A percentile compares a stretch with the other conserved stretches of the same genome.
Conservation (phyloP, 2,888 invertebrate genomes). For the Melanostoma mellinum region DNA sequence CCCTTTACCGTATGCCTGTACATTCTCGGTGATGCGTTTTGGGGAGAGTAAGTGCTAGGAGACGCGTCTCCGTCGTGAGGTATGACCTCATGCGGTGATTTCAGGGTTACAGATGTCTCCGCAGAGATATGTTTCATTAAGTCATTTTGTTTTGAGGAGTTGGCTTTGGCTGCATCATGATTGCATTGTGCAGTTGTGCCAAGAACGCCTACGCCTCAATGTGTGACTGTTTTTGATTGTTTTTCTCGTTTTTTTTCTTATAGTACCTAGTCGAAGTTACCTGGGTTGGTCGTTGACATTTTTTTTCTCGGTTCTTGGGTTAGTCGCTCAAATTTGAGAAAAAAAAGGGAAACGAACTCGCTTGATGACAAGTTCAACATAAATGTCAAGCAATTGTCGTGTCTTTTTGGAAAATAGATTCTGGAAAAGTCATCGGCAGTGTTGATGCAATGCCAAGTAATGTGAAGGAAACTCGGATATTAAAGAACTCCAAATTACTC, state of each 20-base stretch:
- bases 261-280: neutral
- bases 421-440: neutral
- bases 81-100: conserved; percentile 72
- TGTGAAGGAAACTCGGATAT: too few species aligned
- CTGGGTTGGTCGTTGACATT: conserved; percentile 55
- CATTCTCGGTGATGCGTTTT: neutral
- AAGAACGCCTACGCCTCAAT: conserved; percentile 52
- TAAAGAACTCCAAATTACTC: too few species aligned
- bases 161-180: conserved; percentile 45
- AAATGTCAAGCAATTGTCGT: conserved; percentile 12
- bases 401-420: neutral
- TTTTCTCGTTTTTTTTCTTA: conserved; percentile 10
- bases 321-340: conserved; percentile 1
- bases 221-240: conserved; percentile 33
- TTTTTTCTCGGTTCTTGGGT: conserved; percentile 20
- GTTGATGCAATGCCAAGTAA: too few species aligned
- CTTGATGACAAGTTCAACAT: conserved; percentile 36
- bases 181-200: conserved; percentile 67
- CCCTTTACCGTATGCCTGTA: neutral
- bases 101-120: conserved; percentile 73
- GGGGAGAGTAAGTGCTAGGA: neutral
- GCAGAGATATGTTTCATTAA: conserved; percentile 68
- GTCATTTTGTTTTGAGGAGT: conserved; percentile 63
- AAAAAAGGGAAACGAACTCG: conserved; percentile 1
- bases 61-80: conserved; percentile 27